These are phyloP conservation scores for Fringilla coelebs DNA, from an alignment of 2,797 vertebrate species.

Conservation along the genomic window DNA sequence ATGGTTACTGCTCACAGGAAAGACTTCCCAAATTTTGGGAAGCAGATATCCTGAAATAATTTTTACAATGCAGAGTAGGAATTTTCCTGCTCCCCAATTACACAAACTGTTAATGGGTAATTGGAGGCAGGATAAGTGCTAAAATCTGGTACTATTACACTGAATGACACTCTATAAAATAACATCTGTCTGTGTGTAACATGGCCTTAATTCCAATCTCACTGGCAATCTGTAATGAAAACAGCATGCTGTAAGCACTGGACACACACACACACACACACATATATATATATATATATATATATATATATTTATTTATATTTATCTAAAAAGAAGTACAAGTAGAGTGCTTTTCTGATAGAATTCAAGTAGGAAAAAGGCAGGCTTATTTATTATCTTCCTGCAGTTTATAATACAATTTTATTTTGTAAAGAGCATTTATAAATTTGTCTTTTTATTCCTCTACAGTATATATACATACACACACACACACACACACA, in stretches of 20 bases:
- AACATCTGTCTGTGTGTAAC: conserved; percentile 15
- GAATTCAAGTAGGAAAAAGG: background rate
- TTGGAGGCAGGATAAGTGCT: conserved; percentile 32
- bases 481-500: too few relatives aligned
- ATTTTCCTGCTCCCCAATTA: background rate
- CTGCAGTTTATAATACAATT: background rate
- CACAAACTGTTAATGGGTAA: conserved; percentile 9
- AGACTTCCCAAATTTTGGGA: background rate
- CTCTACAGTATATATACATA: background rate
- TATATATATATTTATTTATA: too few relatives aligned
- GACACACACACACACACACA: too few relatives aligned
- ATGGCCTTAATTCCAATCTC: conserved; percentile 2
- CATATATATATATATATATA: too few relatives aligned
- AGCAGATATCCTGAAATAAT: conserved; percentile 3
- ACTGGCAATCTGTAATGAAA: conserved; percentile 15
- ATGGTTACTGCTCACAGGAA: background rate
- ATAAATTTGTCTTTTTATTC: background rate
- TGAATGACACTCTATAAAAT: conserved; percentile 46
- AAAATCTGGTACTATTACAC: conserved; percentile 12
- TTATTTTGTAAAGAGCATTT: background rate
- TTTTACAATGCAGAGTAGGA: background rate
- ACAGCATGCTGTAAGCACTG: background rate
- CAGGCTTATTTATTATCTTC: background rate
- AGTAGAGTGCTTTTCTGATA: background rate
- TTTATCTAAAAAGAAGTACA: background rate